phyloP scores from a whole-genome alignment of 1,140 invertebrate genomes.

The Oryctes rhinoceros region DNA sequence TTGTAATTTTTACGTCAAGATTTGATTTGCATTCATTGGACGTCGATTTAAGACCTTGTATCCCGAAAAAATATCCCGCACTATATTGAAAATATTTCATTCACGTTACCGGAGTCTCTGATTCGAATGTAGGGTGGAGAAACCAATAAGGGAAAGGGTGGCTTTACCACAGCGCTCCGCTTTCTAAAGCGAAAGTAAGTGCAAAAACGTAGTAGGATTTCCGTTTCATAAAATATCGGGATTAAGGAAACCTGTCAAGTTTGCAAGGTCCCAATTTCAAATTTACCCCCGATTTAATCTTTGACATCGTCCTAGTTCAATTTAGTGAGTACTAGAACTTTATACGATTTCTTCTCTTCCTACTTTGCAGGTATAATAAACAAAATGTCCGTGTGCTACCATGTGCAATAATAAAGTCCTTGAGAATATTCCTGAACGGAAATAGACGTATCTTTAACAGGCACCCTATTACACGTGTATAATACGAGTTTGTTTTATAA shows the following conservation, averaged over 20 bases:
- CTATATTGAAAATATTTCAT: slow-evolving; percentile 30
- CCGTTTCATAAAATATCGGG: slow-evolving; percentile 37
- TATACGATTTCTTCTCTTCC: neutral
- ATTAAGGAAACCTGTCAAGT: slow-evolving; percentile 31
- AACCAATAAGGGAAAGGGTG: slow-evolving; percentile 1
- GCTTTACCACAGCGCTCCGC: neutral
- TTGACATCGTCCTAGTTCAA: slow-evolving; percentile 17
- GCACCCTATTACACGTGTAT: too few species aligned
- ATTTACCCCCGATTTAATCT: slow-evolving; percentile 28
- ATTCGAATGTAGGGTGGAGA: neutral
- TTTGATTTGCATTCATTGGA: too few species aligned
- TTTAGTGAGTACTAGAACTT: slow-evolving; percentile 2
- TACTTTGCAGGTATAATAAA: too few species aligned
- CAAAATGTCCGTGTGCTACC: too few species aligned
- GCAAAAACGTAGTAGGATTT: slow-evolving; percentile 25
- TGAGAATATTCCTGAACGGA: too few species aligned
- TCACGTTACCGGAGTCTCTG: neutral
- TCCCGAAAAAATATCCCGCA: neutral
- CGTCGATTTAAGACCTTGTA: too few species aligned
- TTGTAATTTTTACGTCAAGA: too few species aligned
- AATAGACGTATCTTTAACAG: too few species aligned
- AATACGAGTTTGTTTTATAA: too few species aligned
- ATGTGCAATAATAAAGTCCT: neutral
- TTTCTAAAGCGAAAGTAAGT: neutral
- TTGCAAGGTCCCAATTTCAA: slow-evolving; percentile 16